phyloP scores from a whole-genome alignment of 2,113 vertebrate genomes.

The Coryphaenoides rupestris region DNA sequence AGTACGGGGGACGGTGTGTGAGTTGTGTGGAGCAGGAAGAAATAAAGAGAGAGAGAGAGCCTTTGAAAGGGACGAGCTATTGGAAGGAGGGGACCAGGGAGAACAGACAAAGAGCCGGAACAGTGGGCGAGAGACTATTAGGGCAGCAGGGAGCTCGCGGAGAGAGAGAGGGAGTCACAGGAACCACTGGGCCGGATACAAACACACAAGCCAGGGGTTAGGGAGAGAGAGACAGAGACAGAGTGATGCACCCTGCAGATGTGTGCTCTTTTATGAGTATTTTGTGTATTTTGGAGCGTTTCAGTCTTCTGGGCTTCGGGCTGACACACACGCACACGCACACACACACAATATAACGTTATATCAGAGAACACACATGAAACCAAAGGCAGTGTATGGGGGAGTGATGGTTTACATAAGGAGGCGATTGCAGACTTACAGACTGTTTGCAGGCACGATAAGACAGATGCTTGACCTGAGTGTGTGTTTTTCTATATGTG shows the following conservation, averaged over 20 bases:
- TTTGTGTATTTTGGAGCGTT: conserved; percentile 59
- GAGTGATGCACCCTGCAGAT: conserved; percentile 44
- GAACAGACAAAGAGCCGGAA: conserved; percentile 5
- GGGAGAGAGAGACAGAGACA: conserved; percentile 19
- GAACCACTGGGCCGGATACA: too few species aligned
- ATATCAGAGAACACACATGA: too few species aligned
- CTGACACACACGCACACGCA: too few species aligned
- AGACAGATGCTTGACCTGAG: neutral
- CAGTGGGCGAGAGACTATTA: neutral
- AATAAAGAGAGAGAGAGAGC: conserved; percentile 29
- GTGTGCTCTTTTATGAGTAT: conserved; percentile 51
- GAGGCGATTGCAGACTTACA: too few species aligned
- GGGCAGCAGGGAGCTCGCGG: too few species aligned
- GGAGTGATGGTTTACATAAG: too few species aligned
- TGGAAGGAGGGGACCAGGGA: conserved; percentile 29
- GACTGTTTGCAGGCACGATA: neutral
- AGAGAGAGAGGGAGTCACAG: conserved; percentile 2
- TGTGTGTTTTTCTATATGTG: neutral
- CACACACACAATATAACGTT: too few species aligned
- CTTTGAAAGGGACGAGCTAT: conserved; percentile 39
- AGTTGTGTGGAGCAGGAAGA: conserved; percentile 21
- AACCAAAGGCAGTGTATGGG: too few species aligned
- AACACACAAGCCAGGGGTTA: neutral
- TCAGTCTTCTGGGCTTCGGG: conserved; percentile 37
- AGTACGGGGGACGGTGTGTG: conserved; percentile 16